These are phyloP conservation scores for Drosophila mayri DNA, from an alignment of 1,140 invertebrate genomes.

Conservation along the genomic window DNA sequence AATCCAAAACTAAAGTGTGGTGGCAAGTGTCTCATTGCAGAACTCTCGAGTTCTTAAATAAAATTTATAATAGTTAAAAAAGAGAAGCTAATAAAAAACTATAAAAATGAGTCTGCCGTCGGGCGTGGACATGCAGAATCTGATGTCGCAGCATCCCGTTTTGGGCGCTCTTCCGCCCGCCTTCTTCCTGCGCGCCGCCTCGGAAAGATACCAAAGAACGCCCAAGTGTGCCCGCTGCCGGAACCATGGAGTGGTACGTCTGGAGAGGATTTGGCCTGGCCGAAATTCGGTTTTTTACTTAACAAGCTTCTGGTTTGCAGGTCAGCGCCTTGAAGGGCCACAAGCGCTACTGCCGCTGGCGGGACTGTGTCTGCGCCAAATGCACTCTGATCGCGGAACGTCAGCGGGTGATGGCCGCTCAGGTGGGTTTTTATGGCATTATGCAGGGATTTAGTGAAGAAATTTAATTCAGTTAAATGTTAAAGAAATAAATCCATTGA, in stretches of 20 bases:
- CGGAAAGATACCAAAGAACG: constrained; percentile 97
- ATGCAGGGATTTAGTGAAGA: neutral
- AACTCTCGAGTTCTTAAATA: constrained; percentile 7
- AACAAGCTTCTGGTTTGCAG: constrained; percentile 46
- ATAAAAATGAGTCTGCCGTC: constrained; percentile 90
- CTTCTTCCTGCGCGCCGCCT: constrained; percentile 93
- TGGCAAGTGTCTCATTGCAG: constrained; percentile 9
- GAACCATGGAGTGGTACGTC: constrained; percentile 97
- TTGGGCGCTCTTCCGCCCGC: constrained; percentile 91
- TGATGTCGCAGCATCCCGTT: constrained; percentile 94
- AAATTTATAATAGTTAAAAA: neutral
- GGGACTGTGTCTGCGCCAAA: constrained; percentile 98
- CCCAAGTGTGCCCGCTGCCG: constrained; percentile 99
- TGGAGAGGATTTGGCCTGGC: neutral
- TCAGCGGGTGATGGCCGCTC: constrained; percentile 99
- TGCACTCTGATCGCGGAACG: constrained; percentile 99
- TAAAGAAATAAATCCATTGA: neutral
- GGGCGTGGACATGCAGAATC: constrained; percentile 92
- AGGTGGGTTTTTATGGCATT: constrained; percentile 86
- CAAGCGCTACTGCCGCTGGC: constrained; percentile 98
- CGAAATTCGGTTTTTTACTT: constrained; percentile 1
- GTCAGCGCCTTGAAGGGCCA: constrained; percentile 97
- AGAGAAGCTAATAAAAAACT: neutral
- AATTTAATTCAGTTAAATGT: neutral
- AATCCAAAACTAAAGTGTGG: constrained; percentile 19